These are phyloP conservation scores for Arrhamphus sclerolepis DNA, from an alignment of 2,797 vertebrate species.

Conservation along the genomic window DNA sequence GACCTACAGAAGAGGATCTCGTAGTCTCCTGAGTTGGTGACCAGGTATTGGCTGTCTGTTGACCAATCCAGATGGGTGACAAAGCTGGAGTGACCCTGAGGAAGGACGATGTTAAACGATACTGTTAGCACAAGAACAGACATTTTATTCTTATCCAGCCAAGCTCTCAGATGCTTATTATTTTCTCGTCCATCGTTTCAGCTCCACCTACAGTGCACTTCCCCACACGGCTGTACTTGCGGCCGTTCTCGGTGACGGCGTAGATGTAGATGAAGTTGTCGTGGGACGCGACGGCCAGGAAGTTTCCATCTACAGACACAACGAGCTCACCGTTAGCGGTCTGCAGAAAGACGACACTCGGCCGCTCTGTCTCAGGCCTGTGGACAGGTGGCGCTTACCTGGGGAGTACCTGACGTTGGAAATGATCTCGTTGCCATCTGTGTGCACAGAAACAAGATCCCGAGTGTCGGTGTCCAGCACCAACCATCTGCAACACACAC, in stretches of 20 bases:
- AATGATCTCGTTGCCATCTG: conserved; percentile 90
- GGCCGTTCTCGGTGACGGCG: conserved; percentile 86
- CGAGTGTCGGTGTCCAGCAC: conserved; percentile 89
- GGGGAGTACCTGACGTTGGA: conserved; percentile 90
- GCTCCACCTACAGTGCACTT: conserved; percentile 88
- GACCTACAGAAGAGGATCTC: conserved; percentile 92
- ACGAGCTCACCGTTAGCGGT: neutral
- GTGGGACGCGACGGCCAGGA: conserved; percentile 90
- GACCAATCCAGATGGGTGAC: conserved; percentile 94
- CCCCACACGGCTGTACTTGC: conserved; percentile 88
- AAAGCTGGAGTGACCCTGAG: conserved; percentile 92
- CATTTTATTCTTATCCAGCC: too few species aligned
- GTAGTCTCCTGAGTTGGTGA: conserved; percentile 94
- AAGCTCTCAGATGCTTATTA: too few species aligned
- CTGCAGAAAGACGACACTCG: too few species aligned
- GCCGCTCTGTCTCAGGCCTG: too few species aligned
- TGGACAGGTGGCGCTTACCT: conserved; percentile 75
- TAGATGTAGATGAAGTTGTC: conserved; percentile 96
- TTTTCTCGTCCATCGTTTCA: neutral
- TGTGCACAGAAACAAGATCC: conserved; percentile 89
- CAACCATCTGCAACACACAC: conserved; percentile 83
- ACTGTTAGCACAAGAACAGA: too few species aligned
- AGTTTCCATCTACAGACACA: conserved; percentile 84
- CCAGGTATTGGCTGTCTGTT: conserved; percentile 84
- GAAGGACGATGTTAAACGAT: neutral